Evolutionary conservation across 2,113 vertebrate species (phyloP).

Genomic region (Sisor rabdophorus): DNA sequence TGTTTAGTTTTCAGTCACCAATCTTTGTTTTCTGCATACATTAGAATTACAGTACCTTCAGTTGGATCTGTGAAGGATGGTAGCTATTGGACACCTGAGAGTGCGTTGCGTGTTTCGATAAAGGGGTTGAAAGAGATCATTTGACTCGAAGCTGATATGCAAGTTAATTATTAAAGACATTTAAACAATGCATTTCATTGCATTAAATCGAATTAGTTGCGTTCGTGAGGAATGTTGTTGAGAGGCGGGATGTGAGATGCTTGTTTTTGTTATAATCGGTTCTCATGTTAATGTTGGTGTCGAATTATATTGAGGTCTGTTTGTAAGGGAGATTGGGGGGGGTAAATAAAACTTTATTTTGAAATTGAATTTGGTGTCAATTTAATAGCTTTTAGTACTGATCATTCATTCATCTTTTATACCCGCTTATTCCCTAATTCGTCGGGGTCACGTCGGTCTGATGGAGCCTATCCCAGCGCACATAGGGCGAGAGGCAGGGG

Average conservation of each 20-base stretch:
- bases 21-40: not conserved
- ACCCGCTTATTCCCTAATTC: too few relatives aligned
- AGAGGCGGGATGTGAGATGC: not conserved
- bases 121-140: conserved; percentile 38
- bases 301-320: not conserved
- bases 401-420: too few relatives aligned
- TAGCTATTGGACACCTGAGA: not conserved
- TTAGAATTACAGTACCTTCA: not conserved
- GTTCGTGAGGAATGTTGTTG: not conserved
- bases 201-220: too few relatives aligned
- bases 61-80: not conserved
- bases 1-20: not conserved
- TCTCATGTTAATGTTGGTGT: not conserved
- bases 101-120: conserved; percentile 19
- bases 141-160: conserved; percentile 21
- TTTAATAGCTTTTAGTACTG: too few relatives aligned
- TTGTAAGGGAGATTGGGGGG: not conserved
- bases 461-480: too few relatives aligned
- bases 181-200: too few relatives aligned
- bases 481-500: too few relatives aligned
- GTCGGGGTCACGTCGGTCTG: too few relatives aligned
- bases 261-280: not conserved
- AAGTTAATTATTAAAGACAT: not conserved
- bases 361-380: too few relatives aligned
- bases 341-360: too few relatives aligned